Base-by-base conservation (phyloP, 2,797 vertebrate species). In the Cephalopachus bancanus region DNA sequence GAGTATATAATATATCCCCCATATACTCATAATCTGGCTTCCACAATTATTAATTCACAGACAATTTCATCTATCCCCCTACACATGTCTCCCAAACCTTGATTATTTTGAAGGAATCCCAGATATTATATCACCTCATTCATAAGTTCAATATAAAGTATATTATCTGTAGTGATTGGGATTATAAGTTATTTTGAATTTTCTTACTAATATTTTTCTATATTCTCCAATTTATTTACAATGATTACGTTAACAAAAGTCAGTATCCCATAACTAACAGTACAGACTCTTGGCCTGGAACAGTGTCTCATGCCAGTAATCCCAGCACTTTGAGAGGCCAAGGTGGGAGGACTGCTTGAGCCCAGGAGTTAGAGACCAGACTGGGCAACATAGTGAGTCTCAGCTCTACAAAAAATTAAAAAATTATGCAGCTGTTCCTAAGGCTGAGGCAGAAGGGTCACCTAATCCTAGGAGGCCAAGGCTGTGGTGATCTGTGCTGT, bases 181-280 rank as follows among this genome's bases (percentile, higher is more conserved):
- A 89, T 65, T 89, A 53, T 16, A 7, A 19, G 11, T 55, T 83
- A 83, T n/a, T 91, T 62, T 91, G 30, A 86, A 74, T 64, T 67
- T 64, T 89, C 69, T 62, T 81, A 64, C 44, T 67, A 89, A 86
- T 62, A 62, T 11, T 80, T 74, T 69, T 64, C 67, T 69, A 3
- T 62, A 75, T 62, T 85, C 0, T 57, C 30, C 60, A 89, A 62
- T 71, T 49, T 83, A 78, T 17, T 60, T 89, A 33, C 16, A 81
- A 78, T 83, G 49, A 72, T 11, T 67, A 26, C 37, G 83, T 84
- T 75, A 93, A 83, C 75, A 7, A 95, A 85, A 90, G 57, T 44
- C 62, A 37, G 86, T 49, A 81, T 53, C 84, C 79, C 33, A 80
- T 79, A 84, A 78, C 75, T 64, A 94, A 76, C 33, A 93, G 24